Evolutionary conservation across 2,888 invertebrate genomes (phyloP).

Genomic region (Drosophila ustulata): DNA sequence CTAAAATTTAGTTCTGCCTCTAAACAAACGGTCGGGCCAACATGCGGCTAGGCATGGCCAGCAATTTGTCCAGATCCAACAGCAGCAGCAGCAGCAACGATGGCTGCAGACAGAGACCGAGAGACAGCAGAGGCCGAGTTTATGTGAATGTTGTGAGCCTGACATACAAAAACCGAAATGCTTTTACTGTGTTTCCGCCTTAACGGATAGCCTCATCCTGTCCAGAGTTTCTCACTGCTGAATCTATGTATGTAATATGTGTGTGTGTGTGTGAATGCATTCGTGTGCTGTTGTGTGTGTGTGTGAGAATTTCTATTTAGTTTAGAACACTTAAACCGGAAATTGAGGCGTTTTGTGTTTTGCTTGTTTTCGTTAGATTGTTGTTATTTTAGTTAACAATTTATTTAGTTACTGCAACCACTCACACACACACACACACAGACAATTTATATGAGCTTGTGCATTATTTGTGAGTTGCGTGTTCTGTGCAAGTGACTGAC

Average conservation of each 20-base stretch:
- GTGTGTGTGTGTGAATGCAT: constrained; percentile 14
- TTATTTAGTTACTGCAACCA: constrained; percentile 70
- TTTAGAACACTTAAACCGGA: constrained; percentile 79
- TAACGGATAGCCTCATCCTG: constrained; percentile 58
- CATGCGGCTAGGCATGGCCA: constrained; percentile 58
- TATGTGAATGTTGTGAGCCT: constrained; percentile 41
- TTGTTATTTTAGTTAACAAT: constrained; percentile 81
- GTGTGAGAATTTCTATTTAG: constrained; percentile 71
- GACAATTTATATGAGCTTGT: constrained; percentile 64
- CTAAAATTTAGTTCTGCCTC: constrained; percentile 73
- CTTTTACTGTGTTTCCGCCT: constrained; percentile 80
- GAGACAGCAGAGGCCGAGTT: constrained; percentile 40
- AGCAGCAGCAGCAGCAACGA: constrained; percentile 9
- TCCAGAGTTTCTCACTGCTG: constrained; percentile 17
- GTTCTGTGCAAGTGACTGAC: constrained; percentile 39
- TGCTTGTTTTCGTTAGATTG: constrained; percentile 77
- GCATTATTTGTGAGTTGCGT: constrained; percentile 59
- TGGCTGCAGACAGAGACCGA: neutral
- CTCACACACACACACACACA: constrained; percentile 27
- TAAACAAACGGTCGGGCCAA: constrained; percentile 59
- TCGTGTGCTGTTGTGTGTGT: constrained; percentile 11
- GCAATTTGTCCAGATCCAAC: constrained; percentile 70
- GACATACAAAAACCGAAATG: constrained; percentile 72
- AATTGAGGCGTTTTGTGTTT: constrained; percentile 80
- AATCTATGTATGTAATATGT: constrained; percentile 29